Base-by-base conservation (phyloP, 2,888 invertebrate genomes). In the Lasius fuliginosus region DNA sequence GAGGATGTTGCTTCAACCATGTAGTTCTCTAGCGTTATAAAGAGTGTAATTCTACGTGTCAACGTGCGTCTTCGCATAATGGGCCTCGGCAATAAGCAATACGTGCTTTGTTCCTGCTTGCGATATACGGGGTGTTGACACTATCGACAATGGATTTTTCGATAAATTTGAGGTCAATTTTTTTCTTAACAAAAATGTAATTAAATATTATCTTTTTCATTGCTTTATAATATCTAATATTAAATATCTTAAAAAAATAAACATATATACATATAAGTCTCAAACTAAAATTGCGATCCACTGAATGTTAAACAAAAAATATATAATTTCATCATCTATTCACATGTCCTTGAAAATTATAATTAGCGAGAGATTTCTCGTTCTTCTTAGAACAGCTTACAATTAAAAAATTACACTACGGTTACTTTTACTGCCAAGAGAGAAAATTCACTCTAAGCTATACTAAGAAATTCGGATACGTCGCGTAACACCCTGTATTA, bases 101-200 rank as follows among this genome's bases (percentile, higher is more conserved):
- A 79, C 40, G 18, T 84, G 82, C 81, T 76, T 82, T 74, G 77
- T 86, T 82, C 69, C 76, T 9, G 53, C 36, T 30, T 53, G 67
- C 49, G 40, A 68, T 49, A 49, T 79, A 62, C 58, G 18, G 46
- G 3, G 60, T 60, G 42, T 46, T 33, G 23, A 23, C 23, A 23
- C 23, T 23, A 23, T 23, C 5, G 33, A 5, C 23, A 30, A 30
- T 15, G 18, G 11, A 73, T 3, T 42, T 42, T 42, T 42, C 27
- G 18, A 15, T 18, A 12, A 42, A 12, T 18, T 73, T 18, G 11
- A 73, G 33, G 4, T 33, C 33, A 36, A 23, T 23, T 56, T 9
- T 15, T 5, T 36, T 56, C 15, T 56, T 6, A 15, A 53, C 2
- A 18, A 49, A 49, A 49, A 49, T 49, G 18, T 15, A 68, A 68